Conservation (phyloP, 2,888 invertebrate species). For the Spicauda simplicius region DNA sequence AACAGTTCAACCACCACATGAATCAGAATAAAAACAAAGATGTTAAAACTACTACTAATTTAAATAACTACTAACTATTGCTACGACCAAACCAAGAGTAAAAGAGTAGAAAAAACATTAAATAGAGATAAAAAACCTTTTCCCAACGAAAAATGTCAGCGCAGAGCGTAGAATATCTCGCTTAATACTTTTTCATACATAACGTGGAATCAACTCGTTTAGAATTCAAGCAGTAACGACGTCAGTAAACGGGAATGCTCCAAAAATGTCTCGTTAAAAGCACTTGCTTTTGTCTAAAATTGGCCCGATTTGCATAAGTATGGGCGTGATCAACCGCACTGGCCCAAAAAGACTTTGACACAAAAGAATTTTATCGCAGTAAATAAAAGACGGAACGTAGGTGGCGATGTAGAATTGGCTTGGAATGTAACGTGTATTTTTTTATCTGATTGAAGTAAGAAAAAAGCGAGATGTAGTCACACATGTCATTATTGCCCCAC, state of each 20-base stretch:
- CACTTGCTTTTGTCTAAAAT: constrained; percentile 35
- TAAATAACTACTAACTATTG: too few species aligned
- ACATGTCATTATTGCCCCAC: too few species aligned
- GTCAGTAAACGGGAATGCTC: constrained; percentile 31
- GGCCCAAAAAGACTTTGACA: constrained; percentile 24
- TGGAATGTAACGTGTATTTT: constrained; percentile 14
- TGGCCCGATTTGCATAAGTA: constrained; percentile 37
- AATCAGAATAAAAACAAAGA: too few species aligned
- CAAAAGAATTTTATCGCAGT: constrained; percentile 30
- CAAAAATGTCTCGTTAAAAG: constrained; percentile 35
- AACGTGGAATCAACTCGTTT: constrained; percentile 24
- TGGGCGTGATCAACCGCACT: constrained; percentile 32
- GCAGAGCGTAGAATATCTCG: not conserved
- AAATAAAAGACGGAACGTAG: constrained; percentile 27
- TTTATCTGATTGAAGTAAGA: too few species aligned
- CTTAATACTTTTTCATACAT: constrained; percentile 1
- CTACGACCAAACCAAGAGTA: too few species aligned
- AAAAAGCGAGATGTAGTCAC: too few species aligned
- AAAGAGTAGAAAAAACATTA: too few species aligned
- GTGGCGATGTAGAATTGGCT: constrained; percentile 1
- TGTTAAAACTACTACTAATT: too few species aligned
- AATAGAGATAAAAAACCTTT: too few species aligned
- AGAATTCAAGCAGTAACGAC: constrained; percentile 35
- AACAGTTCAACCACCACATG: too few species aligned
- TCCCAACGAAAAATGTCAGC: too few species aligned